Evolutionary conservation across 1,140 invertebrate species (phyloP).

Genomic region (Caligus rogercresseyi): DNA sequence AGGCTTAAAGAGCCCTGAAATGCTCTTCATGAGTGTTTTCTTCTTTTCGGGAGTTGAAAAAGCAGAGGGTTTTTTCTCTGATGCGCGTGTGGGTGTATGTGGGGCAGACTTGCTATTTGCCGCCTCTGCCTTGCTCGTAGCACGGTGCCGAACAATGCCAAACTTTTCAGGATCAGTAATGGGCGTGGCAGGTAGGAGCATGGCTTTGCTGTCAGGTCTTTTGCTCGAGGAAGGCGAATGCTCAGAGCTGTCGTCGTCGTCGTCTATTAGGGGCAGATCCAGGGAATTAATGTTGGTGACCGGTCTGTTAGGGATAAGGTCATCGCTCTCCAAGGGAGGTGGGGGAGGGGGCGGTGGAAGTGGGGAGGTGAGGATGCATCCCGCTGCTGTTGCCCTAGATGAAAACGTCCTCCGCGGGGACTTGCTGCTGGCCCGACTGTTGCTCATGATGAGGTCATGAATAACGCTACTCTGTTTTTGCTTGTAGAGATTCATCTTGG

Average conservation of each 20-base stretch:
- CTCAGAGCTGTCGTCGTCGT: not conserved
- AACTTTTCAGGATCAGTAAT: constrained; percentile 16
- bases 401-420: not conserved
- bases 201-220: too few species aligned
- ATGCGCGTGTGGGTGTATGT: not conserved
- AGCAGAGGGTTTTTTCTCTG: not conserved
- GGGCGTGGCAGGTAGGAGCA: constrained; percentile 6
- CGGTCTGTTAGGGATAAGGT: not conserved
- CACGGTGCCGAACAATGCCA: not conserved
- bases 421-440: not conserved
- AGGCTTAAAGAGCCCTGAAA: not conserved
- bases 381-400: not conserved
- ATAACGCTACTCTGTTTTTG: constrained; percentile 8
- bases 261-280: not conserved
- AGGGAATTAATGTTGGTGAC: not conserved
- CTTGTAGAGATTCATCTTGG: constrained; percentile 1
- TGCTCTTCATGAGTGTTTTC: constrained; percentile 9
- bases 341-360: not conserved
- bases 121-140: not conserved
- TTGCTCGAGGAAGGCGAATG: not conserved
- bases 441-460: constrained; percentile 9
- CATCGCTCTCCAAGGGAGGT: not conserved
- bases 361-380: not conserved
- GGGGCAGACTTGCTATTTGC: too few species aligned
- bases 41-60: too few species aligned